Evolutionary conservation across 1,140 invertebrate species (phyloP), one percentile per base, ranked within the genome.

Genomic region (Drosophila insularis): DNA sequence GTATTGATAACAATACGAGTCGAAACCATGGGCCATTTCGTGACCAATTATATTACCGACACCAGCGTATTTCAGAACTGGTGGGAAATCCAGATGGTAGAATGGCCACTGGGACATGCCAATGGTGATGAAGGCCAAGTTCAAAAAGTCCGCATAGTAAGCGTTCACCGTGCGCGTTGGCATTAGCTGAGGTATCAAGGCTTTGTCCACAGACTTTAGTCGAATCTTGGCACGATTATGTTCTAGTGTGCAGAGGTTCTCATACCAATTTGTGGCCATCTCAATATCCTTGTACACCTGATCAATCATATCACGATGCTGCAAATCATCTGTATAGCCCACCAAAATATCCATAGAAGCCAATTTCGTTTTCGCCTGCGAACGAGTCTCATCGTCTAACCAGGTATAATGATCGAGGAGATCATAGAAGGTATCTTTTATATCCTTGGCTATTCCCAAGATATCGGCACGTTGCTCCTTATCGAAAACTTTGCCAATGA

Each of bases 1-100:
- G 71, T 94, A 96, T 68, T 98, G 96, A 17, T 98, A 94, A n/a
- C 98, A 82, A 32, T 90, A 71, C 66, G 94, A 93, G 65, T 95
- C 94, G 71, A 95, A 95, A 1, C 94, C 94, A 67, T 95, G 95
- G 7, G 94, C 95, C 63, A 95, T 95, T 85, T 96, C 95, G 71
- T 96, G 95, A 0, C 95, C 95, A 61, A 96, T 95, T 13, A 95
- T 93, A 17, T 93, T 94, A 2, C 95, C 95, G 37, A 96, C 94
- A 0, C 94, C 94, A 0, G 94, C 95, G 69, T 94, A 95, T 37
- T 92, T 92, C 2, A 92, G 66, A 1, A 89, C 81, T 0, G 68
- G 54, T 1, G 90, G 90, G 10, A 90, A 80, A 0, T 77, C 67
- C 2, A 27, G 1, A 10, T 91, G 82, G 10, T 91, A 91, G 40